These are phyloP conservation scores for Oxygymnocypris stewartii DNA, from an alignment of 2,113 vertebrate genomes.

Conservation along the genomic window DNA sequence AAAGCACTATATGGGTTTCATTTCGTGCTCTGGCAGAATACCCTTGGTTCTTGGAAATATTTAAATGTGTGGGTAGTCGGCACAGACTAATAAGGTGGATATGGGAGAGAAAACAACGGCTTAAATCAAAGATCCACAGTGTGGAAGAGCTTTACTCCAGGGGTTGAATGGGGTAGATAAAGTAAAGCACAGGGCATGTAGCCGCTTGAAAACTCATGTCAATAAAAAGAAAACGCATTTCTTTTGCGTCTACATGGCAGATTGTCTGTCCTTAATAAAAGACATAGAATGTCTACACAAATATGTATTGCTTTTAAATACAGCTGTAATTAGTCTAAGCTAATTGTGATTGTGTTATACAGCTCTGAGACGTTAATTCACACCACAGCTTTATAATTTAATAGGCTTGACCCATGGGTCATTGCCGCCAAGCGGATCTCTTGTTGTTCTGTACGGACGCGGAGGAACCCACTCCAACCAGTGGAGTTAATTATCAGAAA, in stretches of 20 bases:
- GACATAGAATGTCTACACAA: slow-evolving; percentile 14
- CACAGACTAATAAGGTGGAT: slow-evolving; percentile 28
- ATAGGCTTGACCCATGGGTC: slow-evolving; percentile 51
- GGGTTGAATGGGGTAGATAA: slow-evolving; percentile 57
- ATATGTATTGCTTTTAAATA: slow-evolving; percentile 53
- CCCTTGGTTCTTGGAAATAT: slow-evolving; percentile 14
- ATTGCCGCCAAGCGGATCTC: slow-evolving; percentile 32
- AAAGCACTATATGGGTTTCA: slow-evolving; percentile 17
- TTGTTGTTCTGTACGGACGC: slow-evolving; percentile 18
- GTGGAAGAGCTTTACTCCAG: slow-evolving; percentile 34
- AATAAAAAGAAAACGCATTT: neutral
- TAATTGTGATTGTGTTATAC: slow-evolving; percentile 54
- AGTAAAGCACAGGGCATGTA: slow-evolving; percentile 9
- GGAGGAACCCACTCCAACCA: slow-evolving; percentile 13
- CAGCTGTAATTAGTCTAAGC: slow-evolving; percentile 51
- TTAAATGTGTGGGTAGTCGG: slow-evolving; percentile 23
- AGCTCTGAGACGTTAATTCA: slow-evolving; percentile 43
- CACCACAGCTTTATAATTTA: slow-evolving; percentile 55
- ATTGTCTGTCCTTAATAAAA: slow-evolving; percentile 25
- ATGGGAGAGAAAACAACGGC: slow-evolving; percentile 12
- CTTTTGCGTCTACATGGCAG: neutral
- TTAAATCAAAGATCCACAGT: slow-evolving; percentile 32
- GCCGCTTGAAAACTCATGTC: neutral
- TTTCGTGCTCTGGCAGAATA: slow-evolving; percentile 23
- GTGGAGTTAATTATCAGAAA: slow-evolving; percentile 44